Base-by-base conservation (phyloP, 2,888 invertebrate genomes). In the Pammene aurita region DNA sequence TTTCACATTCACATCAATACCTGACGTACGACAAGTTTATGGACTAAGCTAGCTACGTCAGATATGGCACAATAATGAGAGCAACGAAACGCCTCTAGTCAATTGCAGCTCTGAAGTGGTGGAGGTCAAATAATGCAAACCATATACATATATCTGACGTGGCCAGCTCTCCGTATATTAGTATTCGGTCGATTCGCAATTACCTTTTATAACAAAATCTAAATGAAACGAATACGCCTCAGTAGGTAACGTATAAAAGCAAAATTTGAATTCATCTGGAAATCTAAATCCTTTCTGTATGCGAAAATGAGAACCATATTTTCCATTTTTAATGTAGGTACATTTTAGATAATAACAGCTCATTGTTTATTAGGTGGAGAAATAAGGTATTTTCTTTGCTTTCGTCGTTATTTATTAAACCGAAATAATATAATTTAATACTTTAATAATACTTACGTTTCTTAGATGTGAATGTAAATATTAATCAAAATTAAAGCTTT, bases 211-310 rank as follows among this genome's bases (percentile, higher is more conserved):
- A 41, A 5, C 7, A 26, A 10, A n/a, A 14, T 58, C 4, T 52
- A 7, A 38, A 26, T 44, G 44, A 44, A 58, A 58, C 18, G 42
- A 57, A 48, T 46, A 48, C 13, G 50, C 48, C 6, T 18, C 35
- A 11, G 60, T 38, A 2, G 44, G 11, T 60, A 60, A 61, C 11
- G 48, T 48, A 46, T 48, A 35, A 14, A 61, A 48, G 46, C 11
- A 11, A 10, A 56, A 46, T 60, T 26, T 52, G 50, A 18, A 62
- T 50, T 62, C 50, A 6, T 7, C 38, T n/a, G n/a, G n/a, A n/a
- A n/a, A n/a, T n/a, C n/a, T 26, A 18, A 52, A 62, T 10, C 62
- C 52, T 62, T 42, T 41, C 13, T 48, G 16, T 16, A 62, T 41
- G 5, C 11, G 9, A 10, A 62, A 62, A 61, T 38, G 38, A 38